These are phyloP conservation scores for Spea bombifrons DNA, from an alignment of 2,113 vertebrate genomes.

Conservation along the genomic window DNA sequence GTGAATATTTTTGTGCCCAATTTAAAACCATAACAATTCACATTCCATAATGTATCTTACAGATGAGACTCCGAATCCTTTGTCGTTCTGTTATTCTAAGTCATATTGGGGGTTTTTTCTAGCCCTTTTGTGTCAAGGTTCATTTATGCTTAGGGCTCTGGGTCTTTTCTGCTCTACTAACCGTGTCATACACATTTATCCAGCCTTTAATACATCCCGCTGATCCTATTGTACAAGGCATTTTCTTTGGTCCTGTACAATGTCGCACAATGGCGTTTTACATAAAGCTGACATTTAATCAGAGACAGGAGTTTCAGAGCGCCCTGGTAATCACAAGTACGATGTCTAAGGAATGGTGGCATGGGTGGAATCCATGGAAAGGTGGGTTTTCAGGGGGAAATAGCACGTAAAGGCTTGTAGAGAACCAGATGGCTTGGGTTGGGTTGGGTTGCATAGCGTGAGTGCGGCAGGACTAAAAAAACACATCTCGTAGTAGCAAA, in stretches of 20 bases:
- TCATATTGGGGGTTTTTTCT: background rate
- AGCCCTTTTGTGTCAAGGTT: background rate
- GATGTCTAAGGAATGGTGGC: too few relatives aligned
- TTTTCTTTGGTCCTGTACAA: background rate
- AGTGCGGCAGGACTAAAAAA: too few relatives aligned
- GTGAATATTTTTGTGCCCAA: slow-evolving; percentile 18
- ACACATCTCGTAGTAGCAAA: too few relatives aligned
- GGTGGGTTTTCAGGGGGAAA: too few relatives aligned
- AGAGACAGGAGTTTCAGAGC: too few relatives aligned
- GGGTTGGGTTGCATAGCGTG: too few relatives aligned
- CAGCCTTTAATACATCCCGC: background rate
- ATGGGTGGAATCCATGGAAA: too few relatives aligned
- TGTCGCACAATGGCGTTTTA: too few relatives aligned
- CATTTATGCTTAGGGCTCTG: slow-evolving; percentile 6
- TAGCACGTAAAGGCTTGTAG: too few relatives aligned
- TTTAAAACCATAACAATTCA: slow-evolving; percentile 37
- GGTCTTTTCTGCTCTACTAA: slow-evolving; percentile 35
- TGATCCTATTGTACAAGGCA: background rate
- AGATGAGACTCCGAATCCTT: slow-evolving; percentile 7
- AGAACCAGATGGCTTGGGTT: too few relatives aligned
- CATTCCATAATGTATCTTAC: slow-evolving; percentile 15
- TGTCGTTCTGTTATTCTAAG: background rate
- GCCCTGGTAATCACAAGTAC: too few relatives aligned
- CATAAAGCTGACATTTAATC: too few relatives aligned
- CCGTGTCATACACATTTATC: slow-evolving; percentile 1